Evolutionary conservation across 2,113 vertebrate genomes (phyloP).

Genomic region (Procavia capensis): DNA sequence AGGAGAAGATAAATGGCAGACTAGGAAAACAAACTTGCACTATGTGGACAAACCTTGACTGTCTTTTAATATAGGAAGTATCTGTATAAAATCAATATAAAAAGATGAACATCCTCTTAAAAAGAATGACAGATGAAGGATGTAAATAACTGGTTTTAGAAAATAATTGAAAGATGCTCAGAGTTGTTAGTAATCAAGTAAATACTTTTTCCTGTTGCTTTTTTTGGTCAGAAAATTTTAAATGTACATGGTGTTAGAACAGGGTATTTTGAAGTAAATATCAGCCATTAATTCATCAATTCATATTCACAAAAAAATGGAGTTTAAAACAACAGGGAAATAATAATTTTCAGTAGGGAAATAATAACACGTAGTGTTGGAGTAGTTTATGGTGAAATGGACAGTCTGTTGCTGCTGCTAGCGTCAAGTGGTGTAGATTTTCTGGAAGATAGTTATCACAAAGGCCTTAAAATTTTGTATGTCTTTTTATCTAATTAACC

Average conservation of each 20-base stretch:
- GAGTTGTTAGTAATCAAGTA: slow-evolving; percentile 17
- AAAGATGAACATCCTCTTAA: background rate
- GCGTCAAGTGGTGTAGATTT: background rate
- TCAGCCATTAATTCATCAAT: background rate
- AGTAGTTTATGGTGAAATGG: background rate
- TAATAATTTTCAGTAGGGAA: background rate
- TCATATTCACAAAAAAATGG: background rate
- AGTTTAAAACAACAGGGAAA: background rate
- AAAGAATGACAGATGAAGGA: background rate
- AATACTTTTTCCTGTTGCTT: background rate
- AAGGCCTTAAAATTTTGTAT: background rate
- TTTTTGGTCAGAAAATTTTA: background rate
- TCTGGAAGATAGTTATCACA: background rate
- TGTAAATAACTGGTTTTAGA: background rate
- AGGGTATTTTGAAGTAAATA: background rate
- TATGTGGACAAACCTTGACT: background rate
- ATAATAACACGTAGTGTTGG: background rate
- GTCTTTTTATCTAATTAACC: slow-evolving; percentile 12
- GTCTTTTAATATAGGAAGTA: slow-evolving; percentile 1
- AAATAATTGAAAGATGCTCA: background rate
- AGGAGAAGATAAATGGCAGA: slow-evolving; percentile 29
- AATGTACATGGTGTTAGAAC: background rate
- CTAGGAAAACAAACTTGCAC: background rate
- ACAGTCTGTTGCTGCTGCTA: background rate
- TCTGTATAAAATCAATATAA: background rate